These are phyloP conservation scores for Cetoscarus ocellatus DNA, from an alignment of 2,797 vertebrate genomes.

Conservation along the genomic window DNA sequence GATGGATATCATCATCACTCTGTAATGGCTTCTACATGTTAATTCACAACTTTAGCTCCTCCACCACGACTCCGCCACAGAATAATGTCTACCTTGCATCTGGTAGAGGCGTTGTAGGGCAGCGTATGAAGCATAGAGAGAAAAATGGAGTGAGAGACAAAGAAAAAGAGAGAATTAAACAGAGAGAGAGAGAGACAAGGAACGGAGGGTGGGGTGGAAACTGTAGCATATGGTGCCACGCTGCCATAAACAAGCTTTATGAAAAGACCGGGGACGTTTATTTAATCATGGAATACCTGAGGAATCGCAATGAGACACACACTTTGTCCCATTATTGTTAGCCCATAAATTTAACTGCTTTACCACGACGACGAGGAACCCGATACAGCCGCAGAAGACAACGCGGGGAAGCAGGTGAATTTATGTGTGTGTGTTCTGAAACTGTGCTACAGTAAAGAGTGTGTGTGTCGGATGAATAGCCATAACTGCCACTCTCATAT, in stretches of 20 bases:
- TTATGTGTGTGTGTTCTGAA: conserved; percentile 71
- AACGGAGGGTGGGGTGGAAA: conserved; percentile 67
- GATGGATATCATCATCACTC: conserved; percentile 74
- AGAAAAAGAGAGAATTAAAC: conserved; percentile 43
- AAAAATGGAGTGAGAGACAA: conserved; percentile 47
- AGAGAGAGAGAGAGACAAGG: conserved; percentile 28
- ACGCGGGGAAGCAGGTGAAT: conserved; percentile 73
- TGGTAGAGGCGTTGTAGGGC: conserved; percentile 63
- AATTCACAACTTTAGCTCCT: conserved; percentile 84
- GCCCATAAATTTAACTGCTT: conserved; percentile 82
- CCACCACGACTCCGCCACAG: conserved; percentile 69
- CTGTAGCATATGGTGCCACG: conserved; percentile 83
- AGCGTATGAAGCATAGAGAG: conserved; percentile 43
- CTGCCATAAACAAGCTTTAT: conserved; percentile 89
- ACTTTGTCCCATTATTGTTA: conserved; percentile 83
- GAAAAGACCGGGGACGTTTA: conserved; percentile 91
- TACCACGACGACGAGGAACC: conserved; percentile 68
- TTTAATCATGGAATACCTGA: conserved; percentile 90
- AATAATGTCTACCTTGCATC: conserved; percentile 73
- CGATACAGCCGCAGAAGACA: conserved; percentile 60
- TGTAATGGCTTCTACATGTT: conserved; percentile 80
- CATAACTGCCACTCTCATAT: conserved; percentile 55
- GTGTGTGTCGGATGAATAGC: conserved; percentile 58
- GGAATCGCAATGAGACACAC: conserved; percentile 78
- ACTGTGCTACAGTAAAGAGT: conserved; percentile 32